A percentile compares a stretch with the other conserved stretches of the same genome.
Conservation (phyloP, 2,113 vertebrate genomes). For the Mus spicilegus region DNA sequence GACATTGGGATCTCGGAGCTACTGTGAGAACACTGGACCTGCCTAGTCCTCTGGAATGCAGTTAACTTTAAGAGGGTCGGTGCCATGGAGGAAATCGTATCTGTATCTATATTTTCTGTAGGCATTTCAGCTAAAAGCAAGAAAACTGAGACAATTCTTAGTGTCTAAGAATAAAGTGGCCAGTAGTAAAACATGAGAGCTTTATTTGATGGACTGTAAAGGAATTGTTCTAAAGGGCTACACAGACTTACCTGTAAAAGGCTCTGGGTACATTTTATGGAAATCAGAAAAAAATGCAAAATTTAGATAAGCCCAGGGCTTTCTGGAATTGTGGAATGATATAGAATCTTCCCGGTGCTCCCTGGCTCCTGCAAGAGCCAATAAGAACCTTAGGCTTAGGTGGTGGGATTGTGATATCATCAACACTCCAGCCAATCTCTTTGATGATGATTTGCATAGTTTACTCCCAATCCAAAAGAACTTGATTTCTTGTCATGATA, state of each 20-base stretch:
- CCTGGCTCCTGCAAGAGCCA: slow-evolving; percentile 60
- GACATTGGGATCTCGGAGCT: background rate
- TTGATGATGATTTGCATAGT: slow-evolving; percentile 61
- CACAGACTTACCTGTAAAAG: slow-evolving; percentile 39
- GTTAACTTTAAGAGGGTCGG: background rate
- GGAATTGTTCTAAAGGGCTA: slow-evolving; percentile 42
- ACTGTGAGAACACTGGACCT: background rate
- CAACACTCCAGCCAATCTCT: slow-evolving; percentile 55
- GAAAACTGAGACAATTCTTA: slow-evolving; percentile 5
- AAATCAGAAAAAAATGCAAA: slow-evolving; percentile 18
- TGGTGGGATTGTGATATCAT: slow-evolving; percentile 75
- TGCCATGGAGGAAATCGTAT: background rate
- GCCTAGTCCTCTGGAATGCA: slow-evolving; percentile 11
- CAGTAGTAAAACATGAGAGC: slow-evolving; percentile 4
- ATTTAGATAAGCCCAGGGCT: slow-evolving; percentile 13
- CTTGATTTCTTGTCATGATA: slow-evolving; percentile 51
- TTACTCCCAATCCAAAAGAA: slow-evolving; percentile 46
- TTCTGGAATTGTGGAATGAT: slow-evolving; percentile 17
- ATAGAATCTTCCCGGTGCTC: background rate
- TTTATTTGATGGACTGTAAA: slow-evolving; percentile 35
- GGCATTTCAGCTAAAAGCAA: background rate
- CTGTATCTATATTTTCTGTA: background rate
- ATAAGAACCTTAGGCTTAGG: slow-evolving; percentile 53
- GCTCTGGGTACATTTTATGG: slow-evolving; percentile 46
- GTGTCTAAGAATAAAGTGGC: background rate